Conservation (phyloP, 2,113 vertebrate genomes). For the Nothoprocta perdicaria region DNA sequence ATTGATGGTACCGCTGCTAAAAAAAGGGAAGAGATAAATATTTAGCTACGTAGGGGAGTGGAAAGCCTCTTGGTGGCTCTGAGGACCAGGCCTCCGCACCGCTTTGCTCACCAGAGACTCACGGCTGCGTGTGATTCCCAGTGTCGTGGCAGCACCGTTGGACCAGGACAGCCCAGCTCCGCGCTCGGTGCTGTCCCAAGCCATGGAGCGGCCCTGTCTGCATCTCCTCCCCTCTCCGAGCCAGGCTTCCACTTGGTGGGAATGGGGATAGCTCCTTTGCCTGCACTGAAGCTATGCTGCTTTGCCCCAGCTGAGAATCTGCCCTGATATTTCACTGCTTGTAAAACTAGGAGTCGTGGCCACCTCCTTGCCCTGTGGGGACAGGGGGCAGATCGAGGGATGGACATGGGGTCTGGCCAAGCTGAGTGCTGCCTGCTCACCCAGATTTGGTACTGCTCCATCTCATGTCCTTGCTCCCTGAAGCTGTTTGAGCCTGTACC, state of each 20-base stretch:
- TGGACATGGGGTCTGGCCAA: background rate
- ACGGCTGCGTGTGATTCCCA: background rate
- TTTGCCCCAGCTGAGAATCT: background rate
- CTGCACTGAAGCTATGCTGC: background rate
- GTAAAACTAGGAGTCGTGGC: background rate
- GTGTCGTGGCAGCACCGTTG: background rate
- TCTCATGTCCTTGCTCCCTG: background rate
- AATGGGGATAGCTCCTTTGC: background rate
- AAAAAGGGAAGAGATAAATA: background rate
- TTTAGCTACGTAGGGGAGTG: background rate
- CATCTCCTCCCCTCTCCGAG: background rate
- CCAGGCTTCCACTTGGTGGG: background rate
- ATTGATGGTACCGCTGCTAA: background rate
- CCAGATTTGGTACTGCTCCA: background rate
- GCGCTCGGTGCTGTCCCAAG: background rate
- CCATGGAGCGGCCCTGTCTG: rapidly evolving
- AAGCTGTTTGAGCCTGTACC: background rate
- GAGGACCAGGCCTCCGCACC: background rate
- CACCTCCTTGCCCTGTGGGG: rapidly evolving
- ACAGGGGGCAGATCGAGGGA: rapidly evolving
- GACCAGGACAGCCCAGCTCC: background rate
- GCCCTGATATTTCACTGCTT: background rate
- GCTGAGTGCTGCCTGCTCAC: too few species aligned
- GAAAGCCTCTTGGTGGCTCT: background rate
- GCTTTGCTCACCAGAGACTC: background rate